These are phyloP conservation scores for Brotogeris chrysoptera DNA, from an alignment of 2,797 vertebrate genomes.

Conservation along the genomic window DNA sequence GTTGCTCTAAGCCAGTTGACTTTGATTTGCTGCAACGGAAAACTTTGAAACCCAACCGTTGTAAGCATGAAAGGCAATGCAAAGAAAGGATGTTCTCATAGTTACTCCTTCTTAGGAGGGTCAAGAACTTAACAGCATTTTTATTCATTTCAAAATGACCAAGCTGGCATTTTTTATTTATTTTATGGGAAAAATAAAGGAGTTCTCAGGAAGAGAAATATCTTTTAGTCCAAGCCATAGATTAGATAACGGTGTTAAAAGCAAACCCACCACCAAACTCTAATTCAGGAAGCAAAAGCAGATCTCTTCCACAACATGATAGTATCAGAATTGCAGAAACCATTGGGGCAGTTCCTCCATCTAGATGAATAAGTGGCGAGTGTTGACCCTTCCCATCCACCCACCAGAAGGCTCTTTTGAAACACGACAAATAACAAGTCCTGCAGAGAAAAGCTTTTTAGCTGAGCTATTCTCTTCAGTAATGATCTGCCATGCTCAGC, in stretches of 20 bases:
- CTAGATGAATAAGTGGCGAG: background rate
- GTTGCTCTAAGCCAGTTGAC: conserved; percentile 46
- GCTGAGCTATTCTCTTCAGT: background rate
- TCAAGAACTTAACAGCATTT: conserved; percentile 24
- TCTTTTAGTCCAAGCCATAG: background rate
- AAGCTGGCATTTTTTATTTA: background rate
- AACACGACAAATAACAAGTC: background rate
- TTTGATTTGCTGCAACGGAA: conserved; percentile 12
- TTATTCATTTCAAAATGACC: background rate
- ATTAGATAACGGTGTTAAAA: conserved; percentile 6
- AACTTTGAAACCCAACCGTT: background rate
- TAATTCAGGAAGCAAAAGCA: conserved; percentile 33
- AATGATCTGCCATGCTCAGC: background rate
- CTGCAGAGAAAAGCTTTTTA: background rate
- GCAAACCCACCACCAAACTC: background rate
- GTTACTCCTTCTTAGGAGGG: background rate
- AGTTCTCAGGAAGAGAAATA: background rate
- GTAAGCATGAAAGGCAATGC: conserved; percentile 28
- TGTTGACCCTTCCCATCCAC: background rate
- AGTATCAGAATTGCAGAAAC: background rate
- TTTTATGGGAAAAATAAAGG: conserved; percentile 8
- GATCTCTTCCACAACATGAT: background rate
- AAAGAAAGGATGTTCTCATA: conserved; percentile 18
- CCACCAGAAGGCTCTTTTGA: background rate
- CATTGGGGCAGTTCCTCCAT: background rate